Evolutionary conservation across 2,113 vertebrate species (phyloP).

Genomic region (Phasianus colchicus): DNA sequence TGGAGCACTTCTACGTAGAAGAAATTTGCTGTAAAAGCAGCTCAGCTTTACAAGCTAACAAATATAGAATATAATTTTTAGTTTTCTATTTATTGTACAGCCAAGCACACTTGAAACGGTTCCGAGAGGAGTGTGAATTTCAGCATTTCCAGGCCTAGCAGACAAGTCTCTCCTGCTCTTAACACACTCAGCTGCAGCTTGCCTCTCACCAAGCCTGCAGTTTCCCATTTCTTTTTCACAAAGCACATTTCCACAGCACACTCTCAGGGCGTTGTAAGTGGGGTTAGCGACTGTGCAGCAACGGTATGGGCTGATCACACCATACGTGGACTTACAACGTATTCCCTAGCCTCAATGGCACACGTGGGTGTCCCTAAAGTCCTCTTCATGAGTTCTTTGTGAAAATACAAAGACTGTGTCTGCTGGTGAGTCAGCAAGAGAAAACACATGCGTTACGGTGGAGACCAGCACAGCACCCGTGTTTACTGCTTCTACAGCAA

Average conservation of each 20-base stretch:
- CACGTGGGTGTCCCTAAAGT: constrained; percentile 94
- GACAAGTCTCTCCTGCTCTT: background rate
- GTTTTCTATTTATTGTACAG: background rate
- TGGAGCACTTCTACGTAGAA: background rate
- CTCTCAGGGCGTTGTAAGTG: constrained; percentile 46
- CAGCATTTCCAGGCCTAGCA: constrained; percentile 48
- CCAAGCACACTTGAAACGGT: background rate
- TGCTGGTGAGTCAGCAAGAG: constrained; percentile 85
- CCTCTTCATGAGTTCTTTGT: constrained; percentile 99
- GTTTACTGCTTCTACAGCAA: constrained; percentile 59
- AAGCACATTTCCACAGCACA: constrained; percentile 38
- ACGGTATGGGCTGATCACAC: constrained; percentile 58
- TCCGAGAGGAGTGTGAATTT: background rate
- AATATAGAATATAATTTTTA: background rate
- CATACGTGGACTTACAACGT: constrained; percentile 92
- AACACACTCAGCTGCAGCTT: background rate
- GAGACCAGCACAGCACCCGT: background rate
- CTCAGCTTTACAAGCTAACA: background rate
- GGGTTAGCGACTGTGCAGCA: constrained; percentile 82
- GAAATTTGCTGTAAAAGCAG: background rate
- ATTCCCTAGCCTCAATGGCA: constrained; percentile 96
- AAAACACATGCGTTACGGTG: constrained; percentile 83
- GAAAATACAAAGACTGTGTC: constrained; percentile 90
- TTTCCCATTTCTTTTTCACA: background rate
- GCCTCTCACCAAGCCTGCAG: background rate